Conservation (phyloP, 1,140 invertebrate genomes). For the Scaptomyza graminum region DNA sequence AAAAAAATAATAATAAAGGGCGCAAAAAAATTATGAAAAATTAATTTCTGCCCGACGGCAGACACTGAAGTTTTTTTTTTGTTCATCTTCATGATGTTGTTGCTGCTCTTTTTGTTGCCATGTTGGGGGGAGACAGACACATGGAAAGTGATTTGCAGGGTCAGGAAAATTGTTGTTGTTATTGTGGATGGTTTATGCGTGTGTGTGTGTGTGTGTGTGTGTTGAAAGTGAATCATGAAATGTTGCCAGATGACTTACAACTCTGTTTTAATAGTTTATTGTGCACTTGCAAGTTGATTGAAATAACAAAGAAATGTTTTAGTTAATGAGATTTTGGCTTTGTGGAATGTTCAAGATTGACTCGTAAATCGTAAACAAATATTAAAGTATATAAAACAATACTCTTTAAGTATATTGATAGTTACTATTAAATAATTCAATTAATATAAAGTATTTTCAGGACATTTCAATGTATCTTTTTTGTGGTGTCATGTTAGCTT, state of each 20-base stretch:
- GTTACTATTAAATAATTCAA: too few species aligned
- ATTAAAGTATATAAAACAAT: too few species aligned
- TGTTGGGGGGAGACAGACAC: conserved; percentile 57
- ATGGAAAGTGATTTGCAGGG: conserved; percentile 68
- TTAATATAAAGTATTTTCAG: too few species aligned
- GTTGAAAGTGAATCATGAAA: conserved; percentile 33
- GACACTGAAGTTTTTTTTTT: conserved; percentile 49
- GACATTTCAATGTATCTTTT: too few species aligned
- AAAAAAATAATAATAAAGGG: conserved; percentile 56
- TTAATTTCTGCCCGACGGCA: conserved; percentile 80
- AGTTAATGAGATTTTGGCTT: background rate
- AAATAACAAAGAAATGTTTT: conserved; percentile 1
- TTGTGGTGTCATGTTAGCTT: too few species aligned
- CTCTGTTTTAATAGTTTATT: conserved; percentile 35
- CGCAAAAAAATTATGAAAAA: conserved; percentile 82
- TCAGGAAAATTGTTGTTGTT: conserved; percentile 43
- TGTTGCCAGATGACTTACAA: conserved; percentile 40
- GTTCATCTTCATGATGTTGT: background rate
- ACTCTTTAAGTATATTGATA: too few species aligned
- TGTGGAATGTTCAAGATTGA: background rate
- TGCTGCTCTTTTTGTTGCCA: background rate
- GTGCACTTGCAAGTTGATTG: conserved; percentile 7
- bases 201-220: conserved; percentile 29
- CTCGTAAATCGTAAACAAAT: too few species aligned
- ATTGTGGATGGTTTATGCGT: conserved; percentile 1